These are phyloP conservation scores for Tor tambroides DNA, from an alignment of 2,113 vertebrate species.

Conservation along the genomic window DNA sequence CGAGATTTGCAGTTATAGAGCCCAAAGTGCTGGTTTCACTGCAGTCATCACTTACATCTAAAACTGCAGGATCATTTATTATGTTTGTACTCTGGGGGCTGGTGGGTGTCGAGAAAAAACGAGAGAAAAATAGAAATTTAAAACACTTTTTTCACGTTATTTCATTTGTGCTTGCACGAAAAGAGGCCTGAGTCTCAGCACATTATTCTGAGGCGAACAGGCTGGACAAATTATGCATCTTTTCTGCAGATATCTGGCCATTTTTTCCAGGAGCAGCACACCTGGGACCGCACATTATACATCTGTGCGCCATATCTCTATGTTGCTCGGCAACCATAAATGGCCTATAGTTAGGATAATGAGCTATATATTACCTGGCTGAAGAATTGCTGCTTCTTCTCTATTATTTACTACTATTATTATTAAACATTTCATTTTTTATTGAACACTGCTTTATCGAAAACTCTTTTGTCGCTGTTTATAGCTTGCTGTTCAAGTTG, in stretches of 20 bases:
- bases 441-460: not conserved
- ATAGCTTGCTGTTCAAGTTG: not conserved
- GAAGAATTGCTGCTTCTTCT: not conserved
- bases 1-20: conserved; percentile 21
- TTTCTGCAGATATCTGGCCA: not conserved
- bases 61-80: conserved; percentile 1
- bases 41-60: conserved; percentile 23
- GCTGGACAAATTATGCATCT: not conserved
- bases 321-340: not conserved
- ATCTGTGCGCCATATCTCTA: not conserved
- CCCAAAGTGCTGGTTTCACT: conserved; percentile 10
- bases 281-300: not conserved
- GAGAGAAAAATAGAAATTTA: not conserved
- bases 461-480: not conserved
- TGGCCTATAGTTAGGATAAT: not conserved
- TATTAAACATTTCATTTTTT: not conserved
- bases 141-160: not conserved
- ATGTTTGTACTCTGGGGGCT: not conserved
- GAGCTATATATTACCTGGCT: not conserved
- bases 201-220: not conserved
- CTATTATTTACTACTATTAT: not conserved
- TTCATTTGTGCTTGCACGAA: not conserved
- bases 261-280: not conserved
- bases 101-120: not conserved
- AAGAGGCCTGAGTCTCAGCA: not conserved